Evolutionary conservation across 2,113 vertebrate species (phyloP), one percentile per base, ranked within the genome.

Genomic region (Clarias macrocephalus): DNA sequence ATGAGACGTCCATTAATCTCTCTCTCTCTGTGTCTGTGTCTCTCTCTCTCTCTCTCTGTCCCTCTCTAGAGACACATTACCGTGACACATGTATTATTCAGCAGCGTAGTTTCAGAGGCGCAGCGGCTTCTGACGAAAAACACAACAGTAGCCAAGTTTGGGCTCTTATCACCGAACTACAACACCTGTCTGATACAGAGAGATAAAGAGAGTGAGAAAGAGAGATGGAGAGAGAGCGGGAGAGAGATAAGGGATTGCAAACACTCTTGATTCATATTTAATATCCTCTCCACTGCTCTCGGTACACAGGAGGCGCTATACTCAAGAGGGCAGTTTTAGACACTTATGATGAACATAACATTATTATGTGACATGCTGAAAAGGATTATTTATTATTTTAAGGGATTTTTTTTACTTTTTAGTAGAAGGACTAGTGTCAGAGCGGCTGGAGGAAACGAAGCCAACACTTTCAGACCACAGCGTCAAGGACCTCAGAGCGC

Each of bases 31-130:
- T 88, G 59, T 76, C 70, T 88, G 57, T 79, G 33, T 37, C 33
- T 86, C 82, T 83, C 89, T 77, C 48, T 60, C 63, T 42, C 56
- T 80, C 86, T 62, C 68, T 85, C 81, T 82, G 75, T 88, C 88
- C 83, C 87, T 93, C 94, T 93, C 93, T 93, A 93, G 94, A 95
- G 94, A 93, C 94, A 94, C 75, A 93, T 94, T 92, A 93, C 92
- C 92, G 93, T 92, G 93, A 95, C 94, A 94, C 94, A 95, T 95
- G 94, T 95, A 95, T 95, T 94, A 95, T 95, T 95, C 94, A 95
- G 93, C 86, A 91, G 79, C 90, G 93, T 94, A 92, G 94, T 93
- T 94, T 94, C 93, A 94, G 93, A 94, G 93, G 93, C 80, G 91
- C 93, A 93, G 92, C 89, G 90, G 92, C 94, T 94, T 93, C 93